phyloP scores from a whole-genome alignment of 2,113 vertebrate genomes.

The Perca schrenkii region DNA sequence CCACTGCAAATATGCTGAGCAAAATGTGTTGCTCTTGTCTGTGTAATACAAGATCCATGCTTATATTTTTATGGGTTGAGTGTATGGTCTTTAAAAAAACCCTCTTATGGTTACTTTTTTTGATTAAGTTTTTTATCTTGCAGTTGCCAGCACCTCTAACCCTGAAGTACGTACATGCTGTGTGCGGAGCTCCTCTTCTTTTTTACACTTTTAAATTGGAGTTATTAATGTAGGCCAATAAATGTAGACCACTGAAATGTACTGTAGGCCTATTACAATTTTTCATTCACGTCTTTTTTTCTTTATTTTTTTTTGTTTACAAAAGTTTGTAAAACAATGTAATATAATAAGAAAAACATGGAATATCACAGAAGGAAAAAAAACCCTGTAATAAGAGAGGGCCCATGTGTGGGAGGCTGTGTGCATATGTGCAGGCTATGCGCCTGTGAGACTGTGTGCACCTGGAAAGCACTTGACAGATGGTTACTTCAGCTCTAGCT shows the following conservation, averaged over 20 bases:
- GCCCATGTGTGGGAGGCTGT: conserved; percentile 63
- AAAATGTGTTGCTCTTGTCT: conserved; percentile 12
- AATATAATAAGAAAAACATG: conserved; percentile 7
- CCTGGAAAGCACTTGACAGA: conserved; percentile 79
- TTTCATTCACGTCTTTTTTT: not conserved
- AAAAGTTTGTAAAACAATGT: conserved; percentile 31
- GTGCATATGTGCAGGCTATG: conserved; percentile 71
- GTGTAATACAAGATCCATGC: conserved; percentile 9
- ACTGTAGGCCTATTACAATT: not conserved
- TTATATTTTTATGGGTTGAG: not conserved
- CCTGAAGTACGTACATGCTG: not conserved
- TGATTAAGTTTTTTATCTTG: conserved; percentile 14
- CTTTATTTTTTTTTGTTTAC: not conserved
- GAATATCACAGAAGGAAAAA: conserved; percentile 31
- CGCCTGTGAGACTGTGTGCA: conserved; percentile 70
- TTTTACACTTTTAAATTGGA: conserved; percentile 28
- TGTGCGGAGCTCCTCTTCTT: not conserved
- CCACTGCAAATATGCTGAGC: not conserved
- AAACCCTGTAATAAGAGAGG: conserved; percentile 30
- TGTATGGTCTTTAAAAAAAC: not conserved
- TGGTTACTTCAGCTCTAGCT: conserved; percentile 72
- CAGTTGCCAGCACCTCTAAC: conserved; percentile 2
- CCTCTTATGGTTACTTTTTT: conserved; percentile 4
- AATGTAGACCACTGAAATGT: not conserved
- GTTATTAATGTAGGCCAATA: not conserved